These are phyloP conservation scores for Caiman crocodilus DNA, from an alignment of 2,797 vertebrate genomes.

Conservation along the genomic window DNA sequence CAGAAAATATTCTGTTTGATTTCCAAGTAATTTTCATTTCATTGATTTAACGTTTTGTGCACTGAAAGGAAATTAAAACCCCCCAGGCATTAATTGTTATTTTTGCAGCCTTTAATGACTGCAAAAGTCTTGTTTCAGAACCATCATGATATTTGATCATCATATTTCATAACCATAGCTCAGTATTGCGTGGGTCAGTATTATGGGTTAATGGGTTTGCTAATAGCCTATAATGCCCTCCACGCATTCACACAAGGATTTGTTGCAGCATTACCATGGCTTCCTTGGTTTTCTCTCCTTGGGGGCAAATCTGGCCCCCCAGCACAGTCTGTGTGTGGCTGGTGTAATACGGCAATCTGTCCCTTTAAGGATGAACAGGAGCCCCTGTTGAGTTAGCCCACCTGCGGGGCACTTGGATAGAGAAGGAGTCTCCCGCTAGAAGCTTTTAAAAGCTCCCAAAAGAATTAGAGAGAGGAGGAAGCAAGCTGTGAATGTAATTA, in stretches of 20 bases:
- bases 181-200: rapidly evolving
- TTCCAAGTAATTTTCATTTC: rapidly evolving
- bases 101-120: not conserved
- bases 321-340: rapidly evolving
- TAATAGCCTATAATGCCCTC: not conserved
- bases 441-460: too few relatives aligned
- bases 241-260: rapidly evolving
- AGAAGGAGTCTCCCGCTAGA: too few relatives aligned
- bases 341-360: too few relatives aligned
- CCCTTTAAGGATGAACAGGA: too few relatives aligned
- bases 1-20: not conserved
- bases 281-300: not conserved
- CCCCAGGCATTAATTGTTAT: not conserved
- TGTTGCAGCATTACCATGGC: not conserved
- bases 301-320: not conserved
- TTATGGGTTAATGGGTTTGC: not conserved
- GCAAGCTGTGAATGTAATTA: too few relatives aligned
- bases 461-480: too few relatives aligned
- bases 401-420: too few relatives aligned
- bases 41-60: not conserved
- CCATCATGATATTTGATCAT: not conserved
- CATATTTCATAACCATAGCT: rapidly evolving
- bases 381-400: too few relatives aligned
- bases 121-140: not conserved
- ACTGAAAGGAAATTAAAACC: slow-evolving; percentile 15